phyloP scores from a whole-genome alignment of 1,140 invertebrate species.

The Dufourea novaeangliae region DNA sequence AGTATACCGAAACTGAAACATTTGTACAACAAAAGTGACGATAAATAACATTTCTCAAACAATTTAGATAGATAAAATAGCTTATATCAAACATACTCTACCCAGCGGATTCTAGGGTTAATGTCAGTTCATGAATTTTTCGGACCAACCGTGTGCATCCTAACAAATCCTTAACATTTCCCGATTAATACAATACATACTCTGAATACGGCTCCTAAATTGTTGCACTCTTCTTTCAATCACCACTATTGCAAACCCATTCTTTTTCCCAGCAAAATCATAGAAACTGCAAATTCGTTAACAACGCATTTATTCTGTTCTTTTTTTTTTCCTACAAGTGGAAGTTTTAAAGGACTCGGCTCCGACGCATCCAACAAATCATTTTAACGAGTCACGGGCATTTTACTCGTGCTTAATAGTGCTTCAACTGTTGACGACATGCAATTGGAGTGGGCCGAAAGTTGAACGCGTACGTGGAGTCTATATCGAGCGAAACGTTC shows the following conservation, averaged over 20 bases:
- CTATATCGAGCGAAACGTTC: background rate
- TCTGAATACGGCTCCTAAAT: too few relatives aligned
- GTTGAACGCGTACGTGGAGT: slow-evolving; percentile 50
- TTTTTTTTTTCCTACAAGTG: background rate
- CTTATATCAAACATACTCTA: too few relatives aligned
- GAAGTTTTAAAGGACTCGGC: background rate
- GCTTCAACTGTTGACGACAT: slow-evolving; percentile 27
- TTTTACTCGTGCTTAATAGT: slow-evolving; percentile 37
- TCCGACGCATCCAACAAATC: slow-evolving; percentile 19
- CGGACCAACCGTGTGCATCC: too few relatives aligned
- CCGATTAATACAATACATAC: too few relatives aligned
- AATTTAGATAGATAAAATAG: too few relatives aligned
- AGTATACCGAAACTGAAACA: too few relatives aligned
- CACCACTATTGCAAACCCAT: background rate
- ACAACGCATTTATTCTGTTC: slow-evolving; percentile 9
- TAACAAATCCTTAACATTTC: too few relatives aligned
- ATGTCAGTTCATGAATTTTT: too few relatives aligned
- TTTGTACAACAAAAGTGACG: too few relatives aligned
- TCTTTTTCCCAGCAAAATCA: too few relatives aligned
- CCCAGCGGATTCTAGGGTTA: too few relatives aligned
- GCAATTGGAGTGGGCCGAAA: slow-evolving; percentile 47
- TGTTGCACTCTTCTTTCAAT: background rate
- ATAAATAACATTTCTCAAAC: too few relatives aligned
- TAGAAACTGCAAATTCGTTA: background rate
- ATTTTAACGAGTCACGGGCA: slow-evolving; percentile 57